phyloP scores from a whole-genome alignment of 2,113 vertebrate genomes.

The Melospiza georgiana region DNA sequence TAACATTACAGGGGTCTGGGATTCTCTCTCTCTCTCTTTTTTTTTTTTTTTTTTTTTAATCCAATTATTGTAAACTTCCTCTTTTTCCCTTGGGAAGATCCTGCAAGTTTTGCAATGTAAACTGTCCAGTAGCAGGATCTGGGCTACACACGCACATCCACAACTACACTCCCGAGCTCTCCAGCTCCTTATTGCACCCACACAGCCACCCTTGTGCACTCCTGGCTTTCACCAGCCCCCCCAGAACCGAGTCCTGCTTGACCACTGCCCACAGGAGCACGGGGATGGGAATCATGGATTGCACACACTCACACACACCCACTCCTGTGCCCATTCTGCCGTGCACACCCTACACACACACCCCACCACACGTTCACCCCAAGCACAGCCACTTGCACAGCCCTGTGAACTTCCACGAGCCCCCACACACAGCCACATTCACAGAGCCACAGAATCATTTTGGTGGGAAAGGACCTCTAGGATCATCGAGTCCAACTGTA shows the following conservation, averaged over 20 bases:
- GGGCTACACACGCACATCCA: neutral
- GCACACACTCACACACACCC: rapidly evolving
- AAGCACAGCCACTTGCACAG: neutral
- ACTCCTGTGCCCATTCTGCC: neutral
- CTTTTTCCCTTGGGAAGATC: conserved; percentile 26
- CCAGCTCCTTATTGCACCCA: neutral
- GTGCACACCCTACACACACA: rapidly evolving
- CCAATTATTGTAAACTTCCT: neutral
- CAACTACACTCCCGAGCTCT: rapidly evolving
- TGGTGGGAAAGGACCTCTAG: neutral
- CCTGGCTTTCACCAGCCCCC: neutral
- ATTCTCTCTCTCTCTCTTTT: neutral
- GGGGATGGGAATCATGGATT: rapidly evolving
- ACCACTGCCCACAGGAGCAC: neutral
- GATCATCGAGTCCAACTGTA: neutral
- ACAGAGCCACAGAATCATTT: neutral
- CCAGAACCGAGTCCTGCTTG: neutral
- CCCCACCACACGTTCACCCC: neutral
- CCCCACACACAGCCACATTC: neutral
- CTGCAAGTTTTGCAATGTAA: neutral
- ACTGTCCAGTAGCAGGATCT: neutral
- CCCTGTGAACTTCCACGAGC: rapidly evolving
- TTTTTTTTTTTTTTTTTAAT: neutral
- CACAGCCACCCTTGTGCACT: neutral
- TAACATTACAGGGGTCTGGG: neutral